A percentile compares a stretch with the other conserved stretches of the same genome.
These are phyloP conservation scores for Phalacrocorax aristotelis DNA, from an alignment of 2,113 vertebrate genomes.

Conservation along the genomic window DNA sequence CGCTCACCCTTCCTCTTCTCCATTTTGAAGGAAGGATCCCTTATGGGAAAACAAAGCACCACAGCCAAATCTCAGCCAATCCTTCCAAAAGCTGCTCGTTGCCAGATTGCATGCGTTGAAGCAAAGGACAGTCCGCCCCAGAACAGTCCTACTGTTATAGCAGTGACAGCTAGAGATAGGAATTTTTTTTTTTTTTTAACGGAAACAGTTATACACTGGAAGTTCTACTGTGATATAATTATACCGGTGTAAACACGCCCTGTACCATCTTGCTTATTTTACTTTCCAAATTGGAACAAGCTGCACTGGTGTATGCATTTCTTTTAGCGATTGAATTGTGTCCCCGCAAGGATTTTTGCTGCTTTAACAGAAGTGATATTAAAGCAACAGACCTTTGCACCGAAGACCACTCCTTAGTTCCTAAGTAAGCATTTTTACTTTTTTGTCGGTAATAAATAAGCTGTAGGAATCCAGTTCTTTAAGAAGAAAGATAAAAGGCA, in stretches of 20 bases:
- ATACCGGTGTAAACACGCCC: not conserved
- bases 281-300: not conserved
- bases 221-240: not conserved
- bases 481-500: constrained; percentile 6
- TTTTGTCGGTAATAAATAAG: not conserved
- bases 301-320: not conserved
- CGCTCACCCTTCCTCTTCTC: not conserved
- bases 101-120: not conserved
- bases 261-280: not conserved
- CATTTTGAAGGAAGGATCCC: not conserved
- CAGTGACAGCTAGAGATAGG: not conserved
- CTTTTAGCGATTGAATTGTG: not conserved
- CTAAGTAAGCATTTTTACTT: not conserved
- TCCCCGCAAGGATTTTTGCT: not conserved
- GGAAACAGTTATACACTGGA: not conserved
- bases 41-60: not conserved
- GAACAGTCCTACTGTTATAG: not conserved
- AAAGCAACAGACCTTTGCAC: not conserved
- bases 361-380: not conserved
- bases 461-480: not conserved
- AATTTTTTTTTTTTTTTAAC: not conserved
- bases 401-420: not conserved
- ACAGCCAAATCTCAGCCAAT: not conserved
- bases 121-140: not conserved
- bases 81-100: not conserved